A percentile compares a stretch with the other conserved stretches of the same genome.
These are phyloP conservation scores for Steinernema khuongi DNA, from an alignment of 1,140 invertebrate genomes.

Conservation along the genomic window DNA sequence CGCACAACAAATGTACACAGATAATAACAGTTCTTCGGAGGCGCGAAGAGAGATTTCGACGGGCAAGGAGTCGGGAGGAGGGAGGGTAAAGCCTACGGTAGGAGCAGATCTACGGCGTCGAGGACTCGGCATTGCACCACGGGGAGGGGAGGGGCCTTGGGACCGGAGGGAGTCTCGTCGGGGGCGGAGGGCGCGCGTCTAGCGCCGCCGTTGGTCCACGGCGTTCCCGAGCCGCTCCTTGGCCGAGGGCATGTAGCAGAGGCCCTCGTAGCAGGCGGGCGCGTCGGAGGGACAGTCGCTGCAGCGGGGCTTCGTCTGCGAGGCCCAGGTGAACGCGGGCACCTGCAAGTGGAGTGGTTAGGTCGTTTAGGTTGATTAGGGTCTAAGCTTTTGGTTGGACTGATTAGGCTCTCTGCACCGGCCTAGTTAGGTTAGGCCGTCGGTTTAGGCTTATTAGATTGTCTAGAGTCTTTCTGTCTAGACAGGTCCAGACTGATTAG, in stretches of 20 bases:
- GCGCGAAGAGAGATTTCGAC: background rate
- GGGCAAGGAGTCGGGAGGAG: background rate
- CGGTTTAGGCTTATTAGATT: too few relatives aligned
- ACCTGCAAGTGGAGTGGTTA: slow-evolving; percentile 40
- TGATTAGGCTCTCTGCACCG: background rate
- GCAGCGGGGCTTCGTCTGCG: slow-evolving; percentile 41
- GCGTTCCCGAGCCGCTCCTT: background rate
- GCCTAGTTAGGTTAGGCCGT: background rate
- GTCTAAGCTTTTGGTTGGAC: slow-evolving; percentile 12
- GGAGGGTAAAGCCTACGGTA: slow-evolving; percentile 13
- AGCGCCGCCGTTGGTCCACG: background rate
- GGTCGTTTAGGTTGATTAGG: slow-evolving; percentile 18
- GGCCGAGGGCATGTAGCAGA: slow-evolving; percentile 51
- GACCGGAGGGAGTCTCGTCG: slow-evolving; percentile 4
- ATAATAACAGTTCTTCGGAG: slow-evolving; percentile 5
- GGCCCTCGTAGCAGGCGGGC: slow-evolving; percentile 55
- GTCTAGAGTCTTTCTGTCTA: too few relatives aligned
- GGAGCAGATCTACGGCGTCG: slow-evolving; percentile 3
- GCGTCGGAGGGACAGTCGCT: slow-evolving; percentile 53
- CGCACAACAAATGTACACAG: slow-evolving; percentile 1
- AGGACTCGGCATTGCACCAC: slow-evolving; percentile 9
- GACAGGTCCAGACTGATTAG: too few relatives aligned
- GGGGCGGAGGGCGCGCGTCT: background rate
- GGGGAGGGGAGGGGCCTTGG: slow-evolving; percentile 64
- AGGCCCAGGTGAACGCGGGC: slow-evolving; percentile 58